phyloP scores from a whole-genome alignment of 2,797 vertebrate species.

The Heteromormyrus szaboi region DNA sequence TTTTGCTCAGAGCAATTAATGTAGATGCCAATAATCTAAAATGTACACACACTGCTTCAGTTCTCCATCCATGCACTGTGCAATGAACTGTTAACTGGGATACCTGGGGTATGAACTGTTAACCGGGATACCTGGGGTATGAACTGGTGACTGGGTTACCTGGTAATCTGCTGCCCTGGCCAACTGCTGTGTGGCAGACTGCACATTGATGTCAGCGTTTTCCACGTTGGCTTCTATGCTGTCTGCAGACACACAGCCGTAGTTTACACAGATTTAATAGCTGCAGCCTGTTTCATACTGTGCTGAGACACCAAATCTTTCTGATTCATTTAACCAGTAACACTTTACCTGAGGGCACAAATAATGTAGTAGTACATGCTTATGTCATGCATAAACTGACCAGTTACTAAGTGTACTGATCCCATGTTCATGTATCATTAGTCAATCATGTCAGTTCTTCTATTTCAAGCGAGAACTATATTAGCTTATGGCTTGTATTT shows the following conservation, averaged over 20 bases:
- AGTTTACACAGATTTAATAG: not conserved
- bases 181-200: conserved; percentile 82
- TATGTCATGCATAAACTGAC: not conserved
- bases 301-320: not conserved
- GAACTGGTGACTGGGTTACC: conserved; percentile 59
- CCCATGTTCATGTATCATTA: not conserved
- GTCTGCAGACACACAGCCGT: conserved; percentile 31
- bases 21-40: not conserved
- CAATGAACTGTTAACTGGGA: not conserved
- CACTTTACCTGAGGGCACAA: not conserved
- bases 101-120: not conserved
- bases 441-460: not conserved
- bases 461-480: not conserved
- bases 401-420: not conserved
- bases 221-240: conserved; percentile 76
- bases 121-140: not conserved
- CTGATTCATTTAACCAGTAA: not conserved
- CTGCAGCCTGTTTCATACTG: not conserved
- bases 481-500: not conserved
- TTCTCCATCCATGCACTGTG: not conserved
- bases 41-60: not conserved
- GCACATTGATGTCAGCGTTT: conserved; percentile 74
- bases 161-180: conserved; percentile 78
- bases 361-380: not conserved
- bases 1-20: not conserved